Evolutionary conservation across 2,888 invertebrate species (phyloP), one percentile per base, ranked within the genome.

Genomic region (Drosophila glabriapex): DNA sequence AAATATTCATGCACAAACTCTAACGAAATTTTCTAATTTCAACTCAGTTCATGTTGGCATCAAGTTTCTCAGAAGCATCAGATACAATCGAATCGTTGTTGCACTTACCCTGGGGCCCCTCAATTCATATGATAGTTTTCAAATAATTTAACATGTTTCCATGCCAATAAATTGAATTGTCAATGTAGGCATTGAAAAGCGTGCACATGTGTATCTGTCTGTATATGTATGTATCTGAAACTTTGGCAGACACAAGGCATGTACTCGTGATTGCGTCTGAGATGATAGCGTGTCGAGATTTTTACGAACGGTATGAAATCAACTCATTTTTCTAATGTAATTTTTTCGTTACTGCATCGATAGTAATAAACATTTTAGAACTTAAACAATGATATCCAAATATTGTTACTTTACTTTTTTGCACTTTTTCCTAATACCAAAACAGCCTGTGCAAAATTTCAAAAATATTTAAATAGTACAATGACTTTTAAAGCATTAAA

Each of bases 81-180:
- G 52, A 43, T 67, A 19, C 39, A 41, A 39, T 37, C 16, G 33
- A 9, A 41, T 33, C 33, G 19, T 58, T 14, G 43, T 16, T 33
- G 35, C 31, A 68, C 19, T 33, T 39, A 12, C 61, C 80, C 63
- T 31, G 46, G 65, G 72, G 62, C 50, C 28, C 4, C 29, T 50
- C 76, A 60, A 55, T 71, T 76, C 60, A 60, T 58, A 61, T 62
- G 68, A 68, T 80, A 79, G 78, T 72, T 78, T 67, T 72, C 71
- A 81, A 83, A 73, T 84, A 84, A 84, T 84, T 87, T 84, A 76
- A 71, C 76, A 68, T 72, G 78, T 80, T 83, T 68, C 73, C 68
- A 61, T 63, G 72, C 68, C 85, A 88, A 78, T 83, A 83, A 88
- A 84, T 88, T 88, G 80, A 84, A 85, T 88, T 89, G 80, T 82